These are phyloP conservation scores for Epizoanthus stellaris DNA, from an alignment of 92 coral and sea anemone genomes.

Conservation along the genomic window DNA sequence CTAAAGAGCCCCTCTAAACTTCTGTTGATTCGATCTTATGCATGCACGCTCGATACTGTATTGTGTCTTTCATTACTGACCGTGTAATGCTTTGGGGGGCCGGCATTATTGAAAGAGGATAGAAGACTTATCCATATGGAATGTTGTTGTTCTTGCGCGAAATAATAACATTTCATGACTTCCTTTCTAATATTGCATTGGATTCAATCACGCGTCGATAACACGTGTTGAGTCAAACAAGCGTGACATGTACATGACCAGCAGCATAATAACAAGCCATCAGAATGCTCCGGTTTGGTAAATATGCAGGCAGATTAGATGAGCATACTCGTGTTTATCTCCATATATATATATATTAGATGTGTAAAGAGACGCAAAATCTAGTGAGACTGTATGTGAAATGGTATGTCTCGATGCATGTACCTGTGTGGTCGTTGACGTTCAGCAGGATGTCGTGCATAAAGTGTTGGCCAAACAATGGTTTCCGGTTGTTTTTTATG, in stretches of 20 bases:
- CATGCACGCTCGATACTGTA: not conserved
- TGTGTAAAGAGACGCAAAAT: too few relatives aligned
- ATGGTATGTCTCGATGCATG: too few relatives aligned
- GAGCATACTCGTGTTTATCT: too few relatives aligned
- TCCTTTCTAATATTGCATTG: constrained; percentile 35
- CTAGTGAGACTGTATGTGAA: too few relatives aligned
- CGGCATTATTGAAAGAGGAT: constrained; percentile 17
- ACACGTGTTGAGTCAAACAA: constrained; percentile 37
- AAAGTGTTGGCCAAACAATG: too few relatives aligned
- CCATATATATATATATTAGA: too few relatives aligned
- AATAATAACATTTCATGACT: constrained; percentile 39
- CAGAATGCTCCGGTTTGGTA: too few relatives aligned
- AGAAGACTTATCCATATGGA: constrained; percentile 1
- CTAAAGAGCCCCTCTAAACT: not conserved
- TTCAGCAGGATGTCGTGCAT: too few relatives aligned
- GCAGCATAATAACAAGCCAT: not conserved
- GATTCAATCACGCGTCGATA: not conserved
- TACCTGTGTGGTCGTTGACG: too few relatives aligned
- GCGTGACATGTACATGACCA: constrained; percentile 13
- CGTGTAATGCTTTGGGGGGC: not conserved
- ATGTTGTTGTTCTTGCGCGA: constrained; percentile 30
- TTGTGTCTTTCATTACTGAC: constrained; percentile 25
- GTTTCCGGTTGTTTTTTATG: not conserved
- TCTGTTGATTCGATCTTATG: constrained; percentile 4
- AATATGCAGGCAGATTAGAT: too few relatives aligned